Conservation (phyloP, 2,113 vertebrate species). For the Lepisosteus oculatus region DNA sequence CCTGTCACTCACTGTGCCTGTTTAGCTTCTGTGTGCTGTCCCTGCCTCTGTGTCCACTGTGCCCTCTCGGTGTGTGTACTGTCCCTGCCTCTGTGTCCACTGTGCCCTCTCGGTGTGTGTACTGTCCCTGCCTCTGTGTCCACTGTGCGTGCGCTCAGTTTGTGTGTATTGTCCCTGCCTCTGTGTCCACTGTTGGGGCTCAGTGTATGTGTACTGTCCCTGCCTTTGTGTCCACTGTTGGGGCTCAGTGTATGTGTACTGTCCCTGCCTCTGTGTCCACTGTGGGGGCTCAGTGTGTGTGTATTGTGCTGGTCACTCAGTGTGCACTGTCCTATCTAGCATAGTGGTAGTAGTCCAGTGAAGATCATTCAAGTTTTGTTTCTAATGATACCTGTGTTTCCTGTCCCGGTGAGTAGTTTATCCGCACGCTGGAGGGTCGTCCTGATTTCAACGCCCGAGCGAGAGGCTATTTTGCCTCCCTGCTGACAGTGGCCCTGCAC, state of each 20-base stretch:
- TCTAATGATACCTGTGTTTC: not conserved
- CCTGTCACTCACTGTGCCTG: not conserved
- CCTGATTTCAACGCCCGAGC: constrained; percentile 87
- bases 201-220: too few species aligned
- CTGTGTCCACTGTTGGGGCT: too few species aligned
- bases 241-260: constrained; percentile 1
- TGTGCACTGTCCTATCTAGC: not conserved
- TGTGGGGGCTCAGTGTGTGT: not conserved
- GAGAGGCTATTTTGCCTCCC: constrained; percentile 89
- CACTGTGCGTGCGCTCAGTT: not conserved
- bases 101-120: too few species aligned
- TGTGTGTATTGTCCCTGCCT: not conserved
- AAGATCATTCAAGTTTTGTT: too few species aligned
- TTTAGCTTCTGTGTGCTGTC: constrained; percentile 4
- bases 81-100: too few species aligned
- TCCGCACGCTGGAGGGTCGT: constrained; percentile 87
- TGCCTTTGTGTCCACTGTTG: not conserved
- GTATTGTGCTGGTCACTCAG: too few species aligned
- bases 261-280: not conserved
- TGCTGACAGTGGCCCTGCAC: constrained; percentile 92
- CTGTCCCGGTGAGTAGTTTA: constrained; percentile 70
- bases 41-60: not conserved
- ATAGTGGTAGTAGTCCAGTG: too few species aligned
- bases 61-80: not conserved
- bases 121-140: not conserved